Conservation (phyloP, 2,888 invertebrate genomes). For the Megastigmus dorsalis region DNA sequence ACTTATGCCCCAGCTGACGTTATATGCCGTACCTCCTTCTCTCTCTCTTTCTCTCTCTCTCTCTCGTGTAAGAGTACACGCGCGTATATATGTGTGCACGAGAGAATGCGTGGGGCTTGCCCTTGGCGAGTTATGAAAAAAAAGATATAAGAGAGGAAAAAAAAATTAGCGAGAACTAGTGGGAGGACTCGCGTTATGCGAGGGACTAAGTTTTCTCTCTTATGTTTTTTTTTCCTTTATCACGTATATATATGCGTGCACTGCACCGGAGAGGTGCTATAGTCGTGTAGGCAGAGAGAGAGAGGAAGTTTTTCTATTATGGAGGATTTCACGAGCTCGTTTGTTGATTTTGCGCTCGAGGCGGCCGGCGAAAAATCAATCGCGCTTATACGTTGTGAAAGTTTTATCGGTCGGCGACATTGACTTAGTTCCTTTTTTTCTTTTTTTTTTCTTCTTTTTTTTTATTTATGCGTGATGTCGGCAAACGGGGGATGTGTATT, state of each 20-base stretch:
- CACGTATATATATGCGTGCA: too few relatives aligned
- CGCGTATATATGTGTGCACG: neutral
- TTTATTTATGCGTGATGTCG: too few relatives aligned
- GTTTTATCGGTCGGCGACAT: neutral
- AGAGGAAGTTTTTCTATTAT: neutral
- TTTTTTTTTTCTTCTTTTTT: too few relatives aligned
- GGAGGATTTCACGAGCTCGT: neutral
- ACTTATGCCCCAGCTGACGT: slow-evolving; percentile 69
- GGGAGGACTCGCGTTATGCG: neutral
- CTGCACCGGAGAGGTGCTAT: too few relatives aligned
- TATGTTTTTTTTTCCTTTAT: neutral
- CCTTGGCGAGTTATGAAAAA: neutral
- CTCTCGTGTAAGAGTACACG: neutral
- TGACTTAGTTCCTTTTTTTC: too few relatives aligned
- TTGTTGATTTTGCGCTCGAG: slow-evolving; percentile 10
- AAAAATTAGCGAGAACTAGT: slow-evolving; percentile 31
- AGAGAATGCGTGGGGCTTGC: neutral
- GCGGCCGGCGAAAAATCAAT: neutral
- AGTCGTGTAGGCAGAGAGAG: too few relatives aligned
- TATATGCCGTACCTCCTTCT: slow-evolving; percentile 56
- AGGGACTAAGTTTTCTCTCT: neutral
- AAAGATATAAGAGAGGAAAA: too few relatives aligned
- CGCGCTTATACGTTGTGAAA: neutral
- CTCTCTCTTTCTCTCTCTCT: slow-evolving; percentile 15
- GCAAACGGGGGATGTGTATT: too few relatives aligned